Evolutionary conservation across 2,113 vertebrate species (phyloP).

Genomic region (Chloropsis hardwickii): DNA sequence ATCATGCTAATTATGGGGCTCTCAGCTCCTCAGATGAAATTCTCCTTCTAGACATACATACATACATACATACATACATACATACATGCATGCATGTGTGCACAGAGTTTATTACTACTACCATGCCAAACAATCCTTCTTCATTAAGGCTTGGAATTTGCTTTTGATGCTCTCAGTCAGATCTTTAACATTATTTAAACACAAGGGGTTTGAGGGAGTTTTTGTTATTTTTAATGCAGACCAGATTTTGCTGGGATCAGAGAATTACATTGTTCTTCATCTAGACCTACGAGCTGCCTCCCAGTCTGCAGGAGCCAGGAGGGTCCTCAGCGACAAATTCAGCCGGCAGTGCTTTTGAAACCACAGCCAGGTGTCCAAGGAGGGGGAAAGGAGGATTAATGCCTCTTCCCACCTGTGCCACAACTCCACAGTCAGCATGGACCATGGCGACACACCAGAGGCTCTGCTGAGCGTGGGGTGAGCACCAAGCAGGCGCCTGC

Average conservation of each 20-base stretch:
- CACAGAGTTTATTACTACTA: conserved; percentile 27
- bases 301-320: not conserved
- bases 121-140: conserved; percentile 56
- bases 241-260: conserved; percentile 43
- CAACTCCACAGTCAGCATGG: rapidly evolving
- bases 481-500: not conserved
- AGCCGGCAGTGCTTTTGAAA: not conserved
- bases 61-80: not conserved
- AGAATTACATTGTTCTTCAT: not conserved
- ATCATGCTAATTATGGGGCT: not conserved
- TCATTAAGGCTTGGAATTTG: conserved; percentile 56
- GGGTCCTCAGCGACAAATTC: not conserved
- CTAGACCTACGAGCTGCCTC: not conserved
- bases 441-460: rapidly evolving
- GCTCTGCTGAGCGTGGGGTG: rapidly evolving
- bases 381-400: no score
- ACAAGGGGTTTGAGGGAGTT: conserved; percentile 12
- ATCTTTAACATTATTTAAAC: conserved; percentile 55
- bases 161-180: conserved; percentile 35
- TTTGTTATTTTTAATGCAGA: conserved; percentile 56
- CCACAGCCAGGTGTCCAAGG: not conserved
- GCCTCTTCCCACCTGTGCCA: not conserved
- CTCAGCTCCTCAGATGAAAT: not conserved
- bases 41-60: not conserved
- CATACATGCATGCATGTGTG: not conserved